Percentiles rank a stretch among this genome's conserved stretches.
These are phyloP conservation scores for Rhinogobio ventralis DNA, from an alignment of 2,797 vertebrate genomes.

Conservation along the genomic window DNA sequence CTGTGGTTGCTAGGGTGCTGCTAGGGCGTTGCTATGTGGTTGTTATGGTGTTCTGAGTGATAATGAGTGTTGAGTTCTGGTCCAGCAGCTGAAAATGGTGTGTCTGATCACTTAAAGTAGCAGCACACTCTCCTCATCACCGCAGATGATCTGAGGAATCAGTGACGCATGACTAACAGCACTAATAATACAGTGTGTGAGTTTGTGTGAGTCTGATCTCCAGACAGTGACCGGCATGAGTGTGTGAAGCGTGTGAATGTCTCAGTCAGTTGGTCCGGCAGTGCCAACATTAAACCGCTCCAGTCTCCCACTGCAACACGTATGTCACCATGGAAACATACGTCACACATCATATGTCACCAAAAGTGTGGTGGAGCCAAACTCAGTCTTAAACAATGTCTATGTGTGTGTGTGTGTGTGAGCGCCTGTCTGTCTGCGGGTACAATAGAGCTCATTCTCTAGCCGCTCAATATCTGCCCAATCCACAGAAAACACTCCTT, in stretches of 20 bases:
- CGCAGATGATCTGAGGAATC: neutral
- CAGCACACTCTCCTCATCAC: conserved; percentile 14
- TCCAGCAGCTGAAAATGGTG: neutral
- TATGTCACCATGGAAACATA: conserved; percentile 26
- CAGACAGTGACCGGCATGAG: neutral
- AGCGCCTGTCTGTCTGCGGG: neutral
- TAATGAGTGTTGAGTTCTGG: no score
- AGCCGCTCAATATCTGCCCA: conserved; percentile 54
- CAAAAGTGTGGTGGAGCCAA: neutral
- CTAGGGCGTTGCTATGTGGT: no score
- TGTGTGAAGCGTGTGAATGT: conserved; percentile 12
- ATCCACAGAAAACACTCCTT: conserved; percentile 52
- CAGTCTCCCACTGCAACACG: neutral
- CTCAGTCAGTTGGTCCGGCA: neutral
- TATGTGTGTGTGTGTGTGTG: conserved; percentile 11
- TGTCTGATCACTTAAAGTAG: neutral
- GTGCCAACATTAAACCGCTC: neutral
- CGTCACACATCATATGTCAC: conserved; percentile 27
- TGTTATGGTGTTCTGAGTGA: neutral
- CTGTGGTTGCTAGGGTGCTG: no score
- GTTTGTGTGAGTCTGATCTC: conserved; percentile 23
- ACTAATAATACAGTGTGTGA: neutral
- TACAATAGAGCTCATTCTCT: conserved; percentile 63
- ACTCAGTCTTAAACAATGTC: conserved; percentile 6
- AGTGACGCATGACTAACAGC: neutral